Conservation (phyloP, 2,888 invertebrate species). For the Isoperla grammatica region DNA sequence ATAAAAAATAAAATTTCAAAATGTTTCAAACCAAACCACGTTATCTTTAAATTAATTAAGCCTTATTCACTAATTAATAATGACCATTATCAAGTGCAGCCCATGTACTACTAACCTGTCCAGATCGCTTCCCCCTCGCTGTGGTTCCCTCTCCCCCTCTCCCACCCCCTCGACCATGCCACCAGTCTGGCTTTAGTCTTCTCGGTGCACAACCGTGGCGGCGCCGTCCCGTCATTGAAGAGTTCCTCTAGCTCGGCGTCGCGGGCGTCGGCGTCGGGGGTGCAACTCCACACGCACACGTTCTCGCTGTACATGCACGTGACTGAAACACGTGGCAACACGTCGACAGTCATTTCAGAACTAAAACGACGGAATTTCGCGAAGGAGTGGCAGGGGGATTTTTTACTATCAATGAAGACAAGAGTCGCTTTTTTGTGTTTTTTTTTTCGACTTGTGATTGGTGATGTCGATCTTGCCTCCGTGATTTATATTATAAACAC, state of each 20-base stretch:
- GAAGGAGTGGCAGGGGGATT: too few species aligned
- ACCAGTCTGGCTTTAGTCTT: too few species aligned
- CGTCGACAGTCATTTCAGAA: constrained; percentile 10
- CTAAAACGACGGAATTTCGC: constrained; percentile 16
- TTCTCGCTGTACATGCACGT: constrained; percentile 41
- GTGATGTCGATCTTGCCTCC: too few species aligned
- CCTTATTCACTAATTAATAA: too few species aligned
- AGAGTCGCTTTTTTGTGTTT: too few species aligned
- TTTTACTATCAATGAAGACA: too few species aligned
- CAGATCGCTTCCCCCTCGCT: neutral
- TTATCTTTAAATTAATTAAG: neutral
- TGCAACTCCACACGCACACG: constrained; percentile 44
- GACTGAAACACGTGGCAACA: constrained; percentile 38
- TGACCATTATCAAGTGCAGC: too few species aligned
- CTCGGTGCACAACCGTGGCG: neutral
- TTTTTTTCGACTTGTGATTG: too few species aligned
- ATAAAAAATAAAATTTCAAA: too few species aligned
- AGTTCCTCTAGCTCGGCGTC: constrained; percentile 37
- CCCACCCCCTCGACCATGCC: constrained; percentile 25
- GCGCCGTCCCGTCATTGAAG: constrained; percentile 32
- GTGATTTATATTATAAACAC: too few species aligned
- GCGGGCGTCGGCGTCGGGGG: constrained; percentile 35
- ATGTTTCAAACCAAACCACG: too few species aligned
- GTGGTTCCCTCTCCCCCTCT: constrained; percentile 26
- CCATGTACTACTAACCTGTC: neutral